These are phyloP conservation scores for Microcebus murinus DNA, from an alignment of 2,113 vertebrate genomes.

Conservation along the genomic window DNA sequence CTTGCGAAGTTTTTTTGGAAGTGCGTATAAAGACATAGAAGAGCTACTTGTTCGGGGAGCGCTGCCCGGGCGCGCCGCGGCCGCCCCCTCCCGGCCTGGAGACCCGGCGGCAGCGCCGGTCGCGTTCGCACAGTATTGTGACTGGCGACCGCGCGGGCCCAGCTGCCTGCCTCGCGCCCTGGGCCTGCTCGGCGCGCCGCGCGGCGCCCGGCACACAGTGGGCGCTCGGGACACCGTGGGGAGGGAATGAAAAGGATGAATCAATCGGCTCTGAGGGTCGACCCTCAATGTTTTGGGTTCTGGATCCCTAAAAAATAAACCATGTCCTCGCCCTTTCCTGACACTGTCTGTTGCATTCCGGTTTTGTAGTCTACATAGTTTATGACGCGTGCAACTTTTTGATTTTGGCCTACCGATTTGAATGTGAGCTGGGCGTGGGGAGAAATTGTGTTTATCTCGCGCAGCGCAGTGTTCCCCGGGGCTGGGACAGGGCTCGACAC, in stretches of 20 bases:
- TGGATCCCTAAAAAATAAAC: background rate
- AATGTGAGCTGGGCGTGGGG: background rate
- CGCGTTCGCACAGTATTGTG: background rate
- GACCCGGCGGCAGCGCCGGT: background rate
- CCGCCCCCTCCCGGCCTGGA: conserved; percentile 63
- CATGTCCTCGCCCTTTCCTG: background rate
- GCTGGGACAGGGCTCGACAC: background rate
- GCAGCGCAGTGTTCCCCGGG: background rate
- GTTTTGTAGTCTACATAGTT: background rate
- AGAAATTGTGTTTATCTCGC: background rate
- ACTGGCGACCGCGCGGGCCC: background rate
- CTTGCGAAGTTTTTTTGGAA: conserved; percentile 78
- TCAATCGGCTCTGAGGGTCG: background rate
- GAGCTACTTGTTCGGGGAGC: conserved; percentile 64
- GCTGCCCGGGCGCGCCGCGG: background rate
- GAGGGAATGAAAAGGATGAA: background rate
- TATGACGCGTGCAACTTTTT: background rate
- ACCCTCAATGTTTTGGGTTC: background rate
- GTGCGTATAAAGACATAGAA: conserved; percentile 85
- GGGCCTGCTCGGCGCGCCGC: background rate
- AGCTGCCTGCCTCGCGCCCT: background rate
- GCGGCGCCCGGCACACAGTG: background rate
- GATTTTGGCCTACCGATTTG: background rate
- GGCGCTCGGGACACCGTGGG: background rate
- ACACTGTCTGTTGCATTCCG: background rate